Conservation (phyloP, 2,888 invertebrate genomes). For the Barypeithes pellucidus region DNA sequence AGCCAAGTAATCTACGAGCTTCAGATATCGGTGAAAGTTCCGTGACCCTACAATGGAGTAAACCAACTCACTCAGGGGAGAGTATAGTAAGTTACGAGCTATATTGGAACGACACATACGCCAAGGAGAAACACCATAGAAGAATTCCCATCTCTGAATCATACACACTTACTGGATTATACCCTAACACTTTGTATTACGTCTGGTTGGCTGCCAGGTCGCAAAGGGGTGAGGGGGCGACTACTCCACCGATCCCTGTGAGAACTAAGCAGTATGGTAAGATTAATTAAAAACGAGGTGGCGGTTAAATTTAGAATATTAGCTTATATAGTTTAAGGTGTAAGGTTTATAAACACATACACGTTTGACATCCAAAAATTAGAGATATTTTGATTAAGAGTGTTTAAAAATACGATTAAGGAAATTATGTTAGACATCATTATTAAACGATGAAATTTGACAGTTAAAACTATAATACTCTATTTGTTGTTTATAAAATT, state of each 20-base stretch:
- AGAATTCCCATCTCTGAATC: constrained; percentile 88
- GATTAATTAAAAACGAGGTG: constrained; percentile 68
- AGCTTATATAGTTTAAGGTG: constrained; percentile 3
- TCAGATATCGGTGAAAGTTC: constrained; percentile 92
- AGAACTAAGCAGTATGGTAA: constrained; percentile 99
- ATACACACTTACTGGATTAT: constrained; percentile 91
- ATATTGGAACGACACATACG: constrained; percentile 97
- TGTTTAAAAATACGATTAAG: neutral
- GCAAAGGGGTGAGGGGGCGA: constrained; percentile 92
- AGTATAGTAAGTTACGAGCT: constrained; percentile 96
- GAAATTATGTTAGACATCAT: constrained; percentile 10
- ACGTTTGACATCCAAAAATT: constrained; percentile 57
- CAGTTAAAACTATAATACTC: neutral
- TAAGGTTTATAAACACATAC: constrained; percentile 54
- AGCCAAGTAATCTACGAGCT: constrained; percentile 92
- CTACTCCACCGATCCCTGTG: constrained; percentile 94
- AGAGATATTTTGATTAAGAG: neutral
- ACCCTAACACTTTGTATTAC: constrained; percentile 97
- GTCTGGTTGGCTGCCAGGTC: constrained; percentile 97
- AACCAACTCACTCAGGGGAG: constrained; percentile 92
- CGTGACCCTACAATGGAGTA: constrained; percentile 93
- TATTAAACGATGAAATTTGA: no score
- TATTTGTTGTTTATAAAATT: neutral
- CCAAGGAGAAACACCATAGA: constrained; percentile 89
- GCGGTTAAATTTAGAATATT: constrained; percentile 5